Evolutionary conservation across 2,113 vertebrate genomes (phyloP).

Genomic region (Tetraodon nigroviridis): DNA sequence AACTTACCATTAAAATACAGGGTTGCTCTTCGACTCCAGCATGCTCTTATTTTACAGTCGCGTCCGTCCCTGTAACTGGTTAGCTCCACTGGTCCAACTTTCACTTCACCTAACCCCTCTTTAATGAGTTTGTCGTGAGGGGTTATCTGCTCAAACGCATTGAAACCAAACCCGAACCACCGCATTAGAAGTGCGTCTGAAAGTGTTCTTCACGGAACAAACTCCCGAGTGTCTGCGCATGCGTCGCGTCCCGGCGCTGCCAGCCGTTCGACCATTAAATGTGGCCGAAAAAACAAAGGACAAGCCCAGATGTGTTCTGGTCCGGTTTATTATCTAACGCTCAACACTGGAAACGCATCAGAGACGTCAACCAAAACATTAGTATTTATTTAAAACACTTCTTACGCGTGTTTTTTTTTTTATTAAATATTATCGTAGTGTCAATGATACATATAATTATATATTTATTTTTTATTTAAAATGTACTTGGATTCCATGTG

Average conservation of each 20-base stretch:
- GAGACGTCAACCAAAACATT: no score
- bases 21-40: conserved; percentile 69
- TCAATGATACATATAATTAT: no score
- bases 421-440: no score
- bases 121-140: neutral
- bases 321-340: no score
- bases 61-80: neutral
- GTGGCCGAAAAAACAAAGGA: no score
- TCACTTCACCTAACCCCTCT: conserved; percentile 13
- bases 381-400: no score
- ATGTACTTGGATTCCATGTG: neutral
- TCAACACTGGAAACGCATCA: no score
- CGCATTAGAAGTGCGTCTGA: conserved; percentile 35
- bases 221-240: conserved; percentile 22
- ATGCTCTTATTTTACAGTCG: conserved; percentile 34
- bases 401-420: no score
- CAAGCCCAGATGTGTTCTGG: no score
- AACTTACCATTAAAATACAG: conserved; percentile 48
- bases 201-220: neutral
- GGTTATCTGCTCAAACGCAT: conserved; percentile 76
- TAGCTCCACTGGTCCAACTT: conserved; percentile 44
- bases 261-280: no score
- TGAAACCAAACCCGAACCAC: conserved; percentile 85
- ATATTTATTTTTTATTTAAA: no score
- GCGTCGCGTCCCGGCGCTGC: neutral